Evolutionary conservation across 2,888 invertebrate species (phyloP).

Genomic region (Cryptosula pallasiana): DNA sequence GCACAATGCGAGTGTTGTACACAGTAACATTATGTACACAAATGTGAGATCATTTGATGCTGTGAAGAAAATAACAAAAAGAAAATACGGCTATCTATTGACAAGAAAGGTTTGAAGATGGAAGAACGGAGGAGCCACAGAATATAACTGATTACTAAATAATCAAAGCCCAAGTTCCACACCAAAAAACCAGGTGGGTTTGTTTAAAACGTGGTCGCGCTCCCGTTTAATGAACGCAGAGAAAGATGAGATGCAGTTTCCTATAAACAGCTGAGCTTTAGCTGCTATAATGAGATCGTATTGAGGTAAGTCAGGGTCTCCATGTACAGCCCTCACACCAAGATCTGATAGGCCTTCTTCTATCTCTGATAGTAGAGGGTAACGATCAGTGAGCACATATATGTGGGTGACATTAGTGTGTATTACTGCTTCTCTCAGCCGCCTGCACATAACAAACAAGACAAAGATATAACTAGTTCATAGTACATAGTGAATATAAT

Average conservation of each 20-base stretch:
- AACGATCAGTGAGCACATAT: slow-evolving; percentile 49
- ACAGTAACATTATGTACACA: no score
- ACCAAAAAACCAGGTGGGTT: slow-evolving; percentile 14
- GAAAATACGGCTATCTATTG: no score
- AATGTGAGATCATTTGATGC: no score
- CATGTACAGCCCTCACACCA: slow-evolving; percentile 42
- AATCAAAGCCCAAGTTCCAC: no score
- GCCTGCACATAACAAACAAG: slow-evolving; percentile 33
- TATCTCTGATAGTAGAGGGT: slow-evolving; percentile 41
- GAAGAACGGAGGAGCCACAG: no score
- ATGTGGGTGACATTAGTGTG: slow-evolving; percentile 36
- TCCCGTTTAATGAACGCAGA: slow-evolving; percentile 46
- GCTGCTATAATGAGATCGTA: slow-evolving; percentile 47
- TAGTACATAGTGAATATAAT: no score
- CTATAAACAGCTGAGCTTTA: slow-evolving; percentile 46
- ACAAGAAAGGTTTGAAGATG: no score
- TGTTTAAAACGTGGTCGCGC: slow-evolving; percentile 28
- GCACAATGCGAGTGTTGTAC: no score
- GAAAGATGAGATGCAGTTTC: slow-evolving; percentile 52
- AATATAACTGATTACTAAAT: no score
- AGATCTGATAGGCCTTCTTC: slow-evolving; percentile 33
- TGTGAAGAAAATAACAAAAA: no score
- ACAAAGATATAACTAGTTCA: no score
- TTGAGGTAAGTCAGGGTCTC: slow-evolving; percentile 48
- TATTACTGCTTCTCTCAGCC: slow-evolving; percentile 36